phyloP scores from a whole-genome alignment of 2,888 invertebrate species.

The Linnaemya tessellans region DNA sequence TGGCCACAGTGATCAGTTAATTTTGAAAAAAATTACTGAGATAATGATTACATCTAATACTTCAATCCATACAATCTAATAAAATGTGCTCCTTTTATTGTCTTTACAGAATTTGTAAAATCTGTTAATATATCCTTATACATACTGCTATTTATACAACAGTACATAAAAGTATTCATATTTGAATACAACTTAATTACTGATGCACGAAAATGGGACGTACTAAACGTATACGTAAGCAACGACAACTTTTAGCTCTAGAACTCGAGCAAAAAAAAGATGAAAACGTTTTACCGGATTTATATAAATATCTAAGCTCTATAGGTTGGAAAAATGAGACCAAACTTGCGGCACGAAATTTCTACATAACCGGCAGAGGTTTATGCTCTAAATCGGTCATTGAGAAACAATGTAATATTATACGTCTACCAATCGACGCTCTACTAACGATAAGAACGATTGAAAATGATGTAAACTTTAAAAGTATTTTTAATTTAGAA shows the following conservation, averaged over 20 bases:
- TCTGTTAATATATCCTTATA: slow-evolving; percentile 41
- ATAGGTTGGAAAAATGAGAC: slow-evolving; percentile 85
- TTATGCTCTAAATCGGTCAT: slow-evolving; percentile 86
- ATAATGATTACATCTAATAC: not conserved
- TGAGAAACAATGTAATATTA: slow-evolving; percentile 85
- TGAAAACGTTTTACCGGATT: slow-evolving; percentile 63
- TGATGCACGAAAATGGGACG: slow-evolving; percentile 76
- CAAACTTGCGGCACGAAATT: slow-evolving; percentile 85
- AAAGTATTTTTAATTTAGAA: slow-evolving; percentile 82
- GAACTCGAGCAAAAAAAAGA: slow-evolving; percentile 63
- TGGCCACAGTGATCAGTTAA: slow-evolving; percentile 43
- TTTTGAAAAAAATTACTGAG: not conserved
- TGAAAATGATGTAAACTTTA: slow-evolving; percentile 85
- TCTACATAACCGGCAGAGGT: slow-evolving; percentile 89
- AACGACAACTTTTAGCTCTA: slow-evolving; percentile 63
- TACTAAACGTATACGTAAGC: slow-evolving; percentile 76
- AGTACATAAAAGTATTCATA: slow-evolving; percentile 69
- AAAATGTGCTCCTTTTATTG: slow-evolving; percentile 59
- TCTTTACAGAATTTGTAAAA: slow-evolving; percentile 68
- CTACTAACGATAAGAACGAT: slow-evolving; percentile 86
- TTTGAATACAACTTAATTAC: slow-evolving; percentile 10
- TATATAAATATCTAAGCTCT: slow-evolving; percentile 75
- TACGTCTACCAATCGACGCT: slow-evolving; percentile 86
- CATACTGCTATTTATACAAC: slow-evolving; percentile 45
- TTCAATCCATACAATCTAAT: not conserved